These are phyloP conservation scores for Siniperca undulata DNA, from an alignment of 2,797 vertebrate genomes.

Conservation along the genomic window DNA sequence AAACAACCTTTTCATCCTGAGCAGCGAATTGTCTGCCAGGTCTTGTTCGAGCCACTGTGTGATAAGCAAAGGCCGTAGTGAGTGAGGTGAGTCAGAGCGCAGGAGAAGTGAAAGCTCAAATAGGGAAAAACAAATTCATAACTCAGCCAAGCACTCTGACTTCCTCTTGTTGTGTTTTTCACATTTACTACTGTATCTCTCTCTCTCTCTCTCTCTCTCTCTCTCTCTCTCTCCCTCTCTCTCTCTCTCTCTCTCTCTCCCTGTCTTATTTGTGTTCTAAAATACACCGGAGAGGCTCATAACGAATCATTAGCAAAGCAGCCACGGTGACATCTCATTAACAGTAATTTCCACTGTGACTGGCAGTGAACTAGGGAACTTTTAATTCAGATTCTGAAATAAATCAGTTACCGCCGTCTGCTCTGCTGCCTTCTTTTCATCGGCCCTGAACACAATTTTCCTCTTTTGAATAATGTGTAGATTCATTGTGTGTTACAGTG, in stretches of 20 bases:
- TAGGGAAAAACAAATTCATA: slow-evolving; percentile 34
- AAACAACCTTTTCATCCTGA: not conserved
- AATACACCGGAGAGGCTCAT: slow-evolving; percentile 27
- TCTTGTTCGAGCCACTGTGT: not conserved
- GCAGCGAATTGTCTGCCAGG: not conserved
- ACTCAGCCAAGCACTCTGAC: slow-evolving; percentile 28
- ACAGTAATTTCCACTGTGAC: slow-evolving; percentile 57
- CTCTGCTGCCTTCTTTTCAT: slow-evolving; percentile 32
- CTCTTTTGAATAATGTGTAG: not conserved
- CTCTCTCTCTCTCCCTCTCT: no score
- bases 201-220: no score
- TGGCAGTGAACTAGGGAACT: slow-evolving; percentile 42
- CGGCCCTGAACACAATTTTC: not conserved
- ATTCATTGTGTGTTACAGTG: not conserved
- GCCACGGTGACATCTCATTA: slow-evolving; percentile 54
- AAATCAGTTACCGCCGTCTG: slow-evolving; percentile 3
- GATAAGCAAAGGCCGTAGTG: not conserved
- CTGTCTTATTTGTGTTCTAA: not conserved
- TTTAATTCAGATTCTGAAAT: slow-evolving; percentile 45
- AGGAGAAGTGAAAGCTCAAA: slow-evolving; percentile 52
- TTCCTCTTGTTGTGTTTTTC: slow-evolving; percentile 26
- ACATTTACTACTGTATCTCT: not conserved
- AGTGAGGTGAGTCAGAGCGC: slow-evolving; percentile 24
- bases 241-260: no score
- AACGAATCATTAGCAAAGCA: slow-evolving; percentile 55